Conservation (phyloP, 2,113 vertebrate genomes). For the Podilymbus podiceps region DNA sequence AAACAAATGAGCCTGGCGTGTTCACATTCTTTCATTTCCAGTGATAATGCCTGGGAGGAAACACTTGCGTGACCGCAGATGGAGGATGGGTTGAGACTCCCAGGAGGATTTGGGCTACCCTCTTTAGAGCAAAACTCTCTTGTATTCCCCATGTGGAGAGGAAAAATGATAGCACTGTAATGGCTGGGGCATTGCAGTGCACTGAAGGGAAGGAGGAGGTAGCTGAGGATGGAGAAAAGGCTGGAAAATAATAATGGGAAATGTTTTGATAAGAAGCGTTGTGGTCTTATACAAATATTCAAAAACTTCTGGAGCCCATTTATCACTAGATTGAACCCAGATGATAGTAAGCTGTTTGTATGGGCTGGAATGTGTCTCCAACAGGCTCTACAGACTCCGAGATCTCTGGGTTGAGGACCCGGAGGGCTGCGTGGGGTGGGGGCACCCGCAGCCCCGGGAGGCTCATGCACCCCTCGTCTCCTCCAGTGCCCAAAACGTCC, state of each 20-base stretch:
- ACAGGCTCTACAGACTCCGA: background rate
- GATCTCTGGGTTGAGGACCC: background rate
- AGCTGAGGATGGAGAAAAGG: background rate
- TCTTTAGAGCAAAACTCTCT: conserved; percentile 1
- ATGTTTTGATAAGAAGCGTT: conserved; percentile 56
- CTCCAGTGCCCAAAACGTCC: background rate
- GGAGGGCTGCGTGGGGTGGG: accelerated
- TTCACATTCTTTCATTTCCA: conserved; percentile 37
- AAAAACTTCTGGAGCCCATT: conserved; percentile 57
- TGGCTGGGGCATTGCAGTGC: background rate
- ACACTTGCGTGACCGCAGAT: conserved; percentile 22
- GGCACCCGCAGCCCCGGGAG: background rate
- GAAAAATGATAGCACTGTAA: background rate
- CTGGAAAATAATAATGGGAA: conserved; percentile 54
- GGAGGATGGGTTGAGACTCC: conserved; percentile 18
- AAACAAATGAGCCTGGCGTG: conserved; percentile 47
- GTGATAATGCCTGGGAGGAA: conserved; percentile 34
- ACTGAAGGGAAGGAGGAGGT: conserved; percentile 13
- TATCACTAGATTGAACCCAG: conserved; percentile 49
- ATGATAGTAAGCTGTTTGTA: conserved; percentile 3
- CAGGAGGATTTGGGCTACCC: background rate
- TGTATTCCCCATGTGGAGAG: background rate
- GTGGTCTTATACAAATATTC: conserved; percentile 50
- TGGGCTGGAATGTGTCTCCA: conserved; percentile 43
- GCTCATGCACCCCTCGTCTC: accelerated